Base-by-base conservation (phyloP, 2,797 vertebrate species). In the Argya squamiceps region DNA sequence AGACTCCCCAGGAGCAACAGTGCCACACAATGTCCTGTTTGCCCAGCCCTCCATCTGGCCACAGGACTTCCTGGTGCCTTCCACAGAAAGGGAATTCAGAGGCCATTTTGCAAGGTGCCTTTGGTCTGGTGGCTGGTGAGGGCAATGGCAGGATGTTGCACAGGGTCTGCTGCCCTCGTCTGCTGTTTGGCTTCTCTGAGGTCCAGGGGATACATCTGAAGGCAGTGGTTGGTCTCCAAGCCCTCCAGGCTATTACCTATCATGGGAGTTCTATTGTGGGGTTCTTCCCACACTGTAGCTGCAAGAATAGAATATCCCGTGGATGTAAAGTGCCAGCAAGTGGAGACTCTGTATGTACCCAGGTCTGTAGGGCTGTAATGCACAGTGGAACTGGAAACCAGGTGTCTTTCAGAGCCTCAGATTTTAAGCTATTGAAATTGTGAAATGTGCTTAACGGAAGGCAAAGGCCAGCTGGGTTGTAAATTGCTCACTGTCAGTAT, bases 21-120 rank as follows among this genome's bases (percentile, higher is more conserved):
- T 5, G n/a, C 32, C 2, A 0, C 0, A 0, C 36, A 15, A 2
- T 4, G 29, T 46, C 39, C 21, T 9, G 4, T 29, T 34, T 79
- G n/a, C 55, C 19, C n/a, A n/a, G 3, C 15, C 9, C 47, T 60
- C 50, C 80, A 11, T 36, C 27, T 50, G 29, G 15, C 58, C 29
- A 4, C 1, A 5, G 1, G 0, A 13, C 70, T 22, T n/a, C 21
- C 73, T 4, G 8, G 49, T 3, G 1, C 52, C 47, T 15, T 49
- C 23, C 3, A 1, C 6, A 9, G 71, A 41, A 49, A 30, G n/a
- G 47, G 44, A 32, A 55, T 58, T 50, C 9, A 2, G 49, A 24
- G 15, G 18, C 36, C 6, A 17, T 41, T 74, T 27, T 52, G 34
- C 56, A 44, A 15, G 24, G 27, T n/a, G 24, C n/a, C 69, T 49